Conservation (phyloP, 1,140 invertebrate species). For the Argopecten irradians region DNA sequence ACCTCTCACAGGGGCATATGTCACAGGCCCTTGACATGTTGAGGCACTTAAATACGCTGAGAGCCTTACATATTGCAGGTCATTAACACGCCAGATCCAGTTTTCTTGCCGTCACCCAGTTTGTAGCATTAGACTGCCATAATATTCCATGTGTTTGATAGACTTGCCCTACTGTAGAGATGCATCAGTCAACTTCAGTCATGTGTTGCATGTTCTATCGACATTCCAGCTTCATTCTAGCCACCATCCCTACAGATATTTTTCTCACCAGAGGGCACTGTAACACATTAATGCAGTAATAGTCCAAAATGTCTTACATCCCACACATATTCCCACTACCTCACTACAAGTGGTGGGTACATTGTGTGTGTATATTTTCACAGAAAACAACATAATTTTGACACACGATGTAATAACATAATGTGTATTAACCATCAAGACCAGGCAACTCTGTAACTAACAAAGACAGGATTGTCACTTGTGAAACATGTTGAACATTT, state of each 20-base stretch:
- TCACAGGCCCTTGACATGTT: neutral
- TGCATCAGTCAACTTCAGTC: neutral
- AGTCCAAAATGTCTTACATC: neutral
- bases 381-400: no score
- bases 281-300: neutral
- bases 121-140: neutral
- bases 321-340: neutral
- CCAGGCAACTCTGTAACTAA: no score
- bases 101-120: neutral
- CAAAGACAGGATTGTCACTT: no score
- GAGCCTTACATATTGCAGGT: neutral
- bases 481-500: no score
- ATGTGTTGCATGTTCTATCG: neutral
- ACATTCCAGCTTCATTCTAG: neutral
- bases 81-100: neutral
- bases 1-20: neutral
- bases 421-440: no score
- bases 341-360: neutral
- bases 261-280: neutral
- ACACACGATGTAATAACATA: no score
- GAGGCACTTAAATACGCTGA: neutral
- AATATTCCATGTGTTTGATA: neutral
- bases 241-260: neutral
- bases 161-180: neutral
- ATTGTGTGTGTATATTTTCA: no score